Evolutionary conservation across 2,888 invertebrate species (phyloP), one percentile per base, ranked within the genome.

Genomic region (Caenorhabditis becei): DNA sequence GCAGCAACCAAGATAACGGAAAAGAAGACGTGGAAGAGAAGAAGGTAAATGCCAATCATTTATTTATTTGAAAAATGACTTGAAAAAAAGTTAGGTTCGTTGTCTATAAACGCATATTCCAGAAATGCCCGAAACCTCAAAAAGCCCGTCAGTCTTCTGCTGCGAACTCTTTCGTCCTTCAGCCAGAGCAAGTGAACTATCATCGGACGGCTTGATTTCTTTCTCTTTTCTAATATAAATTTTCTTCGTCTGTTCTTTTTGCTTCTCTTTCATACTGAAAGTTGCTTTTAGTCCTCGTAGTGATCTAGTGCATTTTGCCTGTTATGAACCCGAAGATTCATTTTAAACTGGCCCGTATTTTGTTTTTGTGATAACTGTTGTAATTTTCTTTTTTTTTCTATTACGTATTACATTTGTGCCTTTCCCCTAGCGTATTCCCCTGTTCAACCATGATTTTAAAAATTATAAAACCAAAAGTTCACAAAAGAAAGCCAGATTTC

Each of bases 221-320:
- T 47, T 47, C 47, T 18, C 18, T 18, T 5, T 20, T 18, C 8
- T n/a, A 18, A n/a, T 47, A 47, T 47, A 18, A 47, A 47, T 47
- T 7, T 18, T 2, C 14, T 4, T 47, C 18, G n/a, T 54, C 54
- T 26, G 32, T 28, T 28, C n/a, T 8, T 28, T 49, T 35, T 14
- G 47, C 16, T 24, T 18, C 61, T 66, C 66, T 67, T 75, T 75
- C 75, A 75, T 35, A 66, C 16, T 75, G 75, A 75, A 75, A 75
- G 75, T 20, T n/a, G 2, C 32, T 54, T 49, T n/a, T 58, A 47
- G 47, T 47, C 28, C 44, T 20, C 37, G 51, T 74, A 74, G 58
- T 37, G 53, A 49, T 74, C 49, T 74, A 74, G 65, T 51, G 74
- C 65, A 74, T 74, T 74, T 72, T 26, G 23, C 11, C 14, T 5